These are phyloP conservation scores for roundworm (Caenorhabditis elegans) DNA, from an alignment of 1,140 invertebrate species.

Conservation along the genomic window WBcel235 BX284604.4:6614501-6615000, in stretches of 20 bases:
- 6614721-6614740: not conserved
- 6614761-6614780: not conserved
- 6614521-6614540: not conserved
- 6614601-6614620: not conserved
- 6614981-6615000: slow-evolving; percentile 67
- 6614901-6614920: slow-evolving; percentile 27
- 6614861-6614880: too few relatives aligned
- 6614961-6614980: slow-evolving; percentile 67
- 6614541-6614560: not conserved
- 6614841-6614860: too few relatives aligned
- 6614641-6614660: slow-evolving; percentile 41
- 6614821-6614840: slow-evolving; percentile 19
- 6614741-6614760: not conserved
- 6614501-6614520: not conserved
- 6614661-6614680: not conserved
- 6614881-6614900: not conserved
- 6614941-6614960: not conserved
- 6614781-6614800: not conserved
- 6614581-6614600: slow-evolving; percentile 15
- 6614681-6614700: not conserved
- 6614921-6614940: slow-evolving; percentile 35
- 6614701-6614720: not conserved
- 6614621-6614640: not conserved
- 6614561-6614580: slow-evolving; percentile 31
- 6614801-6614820: slow-evolving; percentile 8